A percentile compares a stretch with the other conserved stretches of the same genome.
phyloP scores from a whole-genome alignment of 2,113 vertebrate genomes.

The Columbina picui region DNA sequence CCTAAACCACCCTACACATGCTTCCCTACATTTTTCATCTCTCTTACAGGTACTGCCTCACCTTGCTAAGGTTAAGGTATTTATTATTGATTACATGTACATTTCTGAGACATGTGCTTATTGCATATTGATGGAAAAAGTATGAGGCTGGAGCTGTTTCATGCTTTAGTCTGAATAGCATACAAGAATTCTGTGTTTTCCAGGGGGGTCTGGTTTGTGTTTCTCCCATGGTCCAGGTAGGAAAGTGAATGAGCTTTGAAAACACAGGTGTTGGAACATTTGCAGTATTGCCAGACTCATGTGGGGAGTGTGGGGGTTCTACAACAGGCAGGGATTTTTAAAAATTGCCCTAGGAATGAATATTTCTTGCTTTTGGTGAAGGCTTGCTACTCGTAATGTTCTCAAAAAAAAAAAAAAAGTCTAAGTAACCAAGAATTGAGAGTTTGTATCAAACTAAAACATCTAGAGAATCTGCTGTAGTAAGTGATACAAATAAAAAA shows the following conservation, averaged over 20 bases:
- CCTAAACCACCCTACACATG: not conserved
- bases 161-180: not conserved
- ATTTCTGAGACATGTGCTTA: not conserved
- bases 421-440: not conserved
- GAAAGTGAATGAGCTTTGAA: not conserved
- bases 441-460: not conserved
- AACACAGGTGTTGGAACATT: not conserved
- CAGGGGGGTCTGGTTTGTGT: not conserved
- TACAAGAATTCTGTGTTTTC: not conserved
- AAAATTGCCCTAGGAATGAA: not conserved
- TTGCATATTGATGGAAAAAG: not conserved
- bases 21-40: not conserved
- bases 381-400: not conserved
- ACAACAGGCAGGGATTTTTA: not conserved
- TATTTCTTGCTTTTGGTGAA: not conserved
- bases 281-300: not conserved
- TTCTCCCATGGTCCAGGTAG: not conserved
- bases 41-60: not conserved
- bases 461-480: not conserved
- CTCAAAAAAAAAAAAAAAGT: not conserved
- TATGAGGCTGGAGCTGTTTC: not conserved
- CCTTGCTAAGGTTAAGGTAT: not conserved
- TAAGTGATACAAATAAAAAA: not conserved
- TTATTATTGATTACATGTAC: not conserved
- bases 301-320: rapidly evolving